Evolutionary conservation across 2,113 vertebrate genomes (phyloP).

Genomic region (Forbesichthys agassizii): DNA sequence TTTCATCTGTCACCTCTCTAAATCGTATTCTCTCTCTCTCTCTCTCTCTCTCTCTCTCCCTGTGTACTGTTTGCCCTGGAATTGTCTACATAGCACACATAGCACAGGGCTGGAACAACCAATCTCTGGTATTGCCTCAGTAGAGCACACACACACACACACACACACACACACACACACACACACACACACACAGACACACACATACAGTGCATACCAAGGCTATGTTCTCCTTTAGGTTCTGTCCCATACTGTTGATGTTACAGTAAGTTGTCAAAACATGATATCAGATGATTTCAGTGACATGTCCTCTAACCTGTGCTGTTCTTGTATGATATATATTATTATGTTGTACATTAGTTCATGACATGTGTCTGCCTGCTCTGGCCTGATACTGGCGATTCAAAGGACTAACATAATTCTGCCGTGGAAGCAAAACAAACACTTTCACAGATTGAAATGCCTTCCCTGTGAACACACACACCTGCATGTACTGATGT

Average conservation of each 20-base stretch:
- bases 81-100: constrained; percentile 59
- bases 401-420: too few species aligned
- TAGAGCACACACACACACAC: constrained; percentile 4
- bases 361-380: too few species aligned
- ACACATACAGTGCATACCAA: neutral
- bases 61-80: constrained; percentile 47
- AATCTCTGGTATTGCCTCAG: constrained; percentile 1
- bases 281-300: too few species aligned
- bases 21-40: constrained; percentile 2
- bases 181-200: neutral
- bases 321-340: too few species aligned
- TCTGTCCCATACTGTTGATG: too few species aligned
- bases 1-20: constrained; percentile 5
- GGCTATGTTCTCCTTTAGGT: too few species aligned
- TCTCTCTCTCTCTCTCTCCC: constrained; percentile 15
- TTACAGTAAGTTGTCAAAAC: too few species aligned
- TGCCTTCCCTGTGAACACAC: neutral
- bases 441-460: too few species aligned
- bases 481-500: neutral
- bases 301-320: too few species aligned
- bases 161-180: constrained; percentile 1
- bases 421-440: neutral
- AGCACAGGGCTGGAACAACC: constrained; percentile 46
- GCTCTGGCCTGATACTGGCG: too few species aligned
- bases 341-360: too few species aligned